A percentile compares a stretch with the other conserved stretches of the same genome.
Evolutionary conservation across 2,797 vertebrate genomes (phyloP).

Genomic region (Acrossocheilus fasciatus): DNA sequence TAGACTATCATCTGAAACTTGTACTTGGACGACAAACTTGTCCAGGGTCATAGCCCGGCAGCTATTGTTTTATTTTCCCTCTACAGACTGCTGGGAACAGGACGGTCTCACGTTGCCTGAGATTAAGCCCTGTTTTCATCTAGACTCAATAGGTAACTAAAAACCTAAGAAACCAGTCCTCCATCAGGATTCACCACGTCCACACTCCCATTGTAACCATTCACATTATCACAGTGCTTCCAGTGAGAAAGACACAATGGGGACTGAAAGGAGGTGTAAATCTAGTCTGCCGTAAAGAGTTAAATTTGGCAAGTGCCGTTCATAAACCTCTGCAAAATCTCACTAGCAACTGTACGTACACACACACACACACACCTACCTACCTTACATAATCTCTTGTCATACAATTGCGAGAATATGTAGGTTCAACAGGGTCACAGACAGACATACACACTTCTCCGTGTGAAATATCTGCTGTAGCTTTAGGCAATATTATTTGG

Average conservation of each 20-base stretch:
- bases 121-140: slow-evolving; percentile 50
- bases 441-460: not conserved
- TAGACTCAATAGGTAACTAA: slow-evolving; percentile 68
- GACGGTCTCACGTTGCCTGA: slow-evolving; percentile 61
- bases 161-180: slow-evolving; percentile 62
- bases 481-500: not conserved
- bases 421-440: slow-evolving; percentile 65
- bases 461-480: not conserved
- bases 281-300: slow-evolving; percentile 66
- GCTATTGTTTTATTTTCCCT: slow-evolving; percentile 62
- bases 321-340: slow-evolving; percentile 55
- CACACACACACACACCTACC: slow-evolving; percentile 48
- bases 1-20: slow-evolving; percentile 17
- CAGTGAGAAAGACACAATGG: slow-evolving; percentile 65
- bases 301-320: slow-evolving; percentile 64
- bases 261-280: slow-evolving; percentile 65
- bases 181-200: slow-evolving; percentile 50
- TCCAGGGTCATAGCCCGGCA: slow-evolving; percentile 67
- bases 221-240: slow-evolving; percentile 67
- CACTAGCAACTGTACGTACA: slow-evolving; percentile 64
- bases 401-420: slow-evolving; percentile 68
- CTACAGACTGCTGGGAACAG: slow-evolving; percentile 62
- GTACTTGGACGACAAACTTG: slow-evolving; percentile 37
- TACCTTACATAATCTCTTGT: slow-evolving; percentile 73
- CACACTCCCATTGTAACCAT: slow-evolving; percentile 66